phyloP scores from a whole-genome alignment of 2,888 invertebrate species.

The Diloba caeruleocephala region DNA sequence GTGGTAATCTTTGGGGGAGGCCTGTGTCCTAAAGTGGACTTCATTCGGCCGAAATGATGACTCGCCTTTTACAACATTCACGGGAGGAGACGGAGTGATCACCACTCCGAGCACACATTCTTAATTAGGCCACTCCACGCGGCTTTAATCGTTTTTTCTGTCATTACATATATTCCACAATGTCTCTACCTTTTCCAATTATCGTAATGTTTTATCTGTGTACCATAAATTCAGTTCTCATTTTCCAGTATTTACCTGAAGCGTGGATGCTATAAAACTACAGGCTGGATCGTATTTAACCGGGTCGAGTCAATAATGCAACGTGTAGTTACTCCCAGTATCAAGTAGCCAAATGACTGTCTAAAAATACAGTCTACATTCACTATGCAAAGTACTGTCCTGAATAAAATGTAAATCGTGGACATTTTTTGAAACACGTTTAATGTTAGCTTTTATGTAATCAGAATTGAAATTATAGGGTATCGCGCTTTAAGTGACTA shows the following conservation, averaged over 20 bases:
- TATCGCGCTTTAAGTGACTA: too few relatives aligned
- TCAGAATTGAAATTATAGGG: too few relatives aligned
- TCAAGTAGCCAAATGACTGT: slow-evolving; percentile 67
- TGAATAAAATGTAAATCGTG: slow-evolving; percentile 14
- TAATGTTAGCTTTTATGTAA: too few relatives aligned
- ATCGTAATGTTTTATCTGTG: slow-evolving; percentile 26
- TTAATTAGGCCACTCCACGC: too few relatives aligned
- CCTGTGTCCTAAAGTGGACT: too few relatives aligned
- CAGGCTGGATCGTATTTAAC: slow-evolving; percentile 43
- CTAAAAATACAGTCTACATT: slow-evolving; percentile 67
- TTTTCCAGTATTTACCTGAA: slow-evolving; percentile 29
- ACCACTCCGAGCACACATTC: too few relatives aligned
- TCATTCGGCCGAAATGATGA: too few relatives aligned
- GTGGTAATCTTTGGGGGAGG: too few relatives aligned
- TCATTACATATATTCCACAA: slow-evolving; percentile 1
- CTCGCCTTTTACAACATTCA: too few relatives aligned
- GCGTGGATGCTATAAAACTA: slow-evolving; percentile 39
- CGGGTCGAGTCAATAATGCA: slow-evolving; percentile 64
- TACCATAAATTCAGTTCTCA: slow-evolving; percentile 20
- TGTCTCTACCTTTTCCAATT: slow-evolving; percentile 30
- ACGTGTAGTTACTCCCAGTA: slow-evolving; percentile 63
- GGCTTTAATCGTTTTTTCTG: too few relatives aligned
- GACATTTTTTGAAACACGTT: not conserved
- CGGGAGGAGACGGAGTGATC: too few relatives aligned
- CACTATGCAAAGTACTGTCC: slow-evolving; percentile 52